phyloP scores from a whole-genome alignment of 2,797 vertebrate genomes.

The Thunnus albacares region DNA sequence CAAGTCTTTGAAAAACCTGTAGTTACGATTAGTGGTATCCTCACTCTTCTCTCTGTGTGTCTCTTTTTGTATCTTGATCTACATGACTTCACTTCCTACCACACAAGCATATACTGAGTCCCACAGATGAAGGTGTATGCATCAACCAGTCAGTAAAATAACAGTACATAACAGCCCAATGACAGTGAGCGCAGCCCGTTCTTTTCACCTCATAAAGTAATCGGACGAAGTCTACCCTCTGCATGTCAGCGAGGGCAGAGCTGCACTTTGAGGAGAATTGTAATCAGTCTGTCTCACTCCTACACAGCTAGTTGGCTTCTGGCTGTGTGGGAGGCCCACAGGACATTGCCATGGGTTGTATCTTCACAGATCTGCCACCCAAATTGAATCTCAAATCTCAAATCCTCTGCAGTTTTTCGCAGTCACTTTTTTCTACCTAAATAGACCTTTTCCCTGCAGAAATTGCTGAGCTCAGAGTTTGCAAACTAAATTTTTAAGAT shows the following conservation, averaged over 20 bases:
- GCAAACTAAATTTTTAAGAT: constrained; percentile 45
- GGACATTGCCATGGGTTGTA: constrained; percentile 73
- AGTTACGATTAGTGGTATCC: neutral
- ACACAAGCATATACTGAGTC: constrained; percentile 11
- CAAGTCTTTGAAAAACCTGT: neutral
- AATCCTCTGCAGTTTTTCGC: constrained; percentile 56
- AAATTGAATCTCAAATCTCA: constrained; percentile 67
- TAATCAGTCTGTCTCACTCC: constrained; percentile 79
- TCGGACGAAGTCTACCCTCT: constrained; percentile 58
- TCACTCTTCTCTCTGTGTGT: neutral
- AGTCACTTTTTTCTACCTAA: constrained; percentile 39
- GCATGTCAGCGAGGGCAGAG: constrained; percentile 69
- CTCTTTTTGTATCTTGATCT: constrained; percentile 13
- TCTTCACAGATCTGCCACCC: constrained; percentile 74
- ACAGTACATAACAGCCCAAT: constrained; percentile 30
- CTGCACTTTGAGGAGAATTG: constrained; percentile 71
- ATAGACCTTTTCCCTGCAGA: constrained; percentile 48
- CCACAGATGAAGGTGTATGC: constrained; percentile 27
- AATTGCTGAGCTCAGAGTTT: constrained; percentile 50
- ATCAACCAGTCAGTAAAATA: constrained; percentile 32
- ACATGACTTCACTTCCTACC: constrained; percentile 9
- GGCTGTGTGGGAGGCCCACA: constrained; percentile 80
- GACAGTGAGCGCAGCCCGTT: constrained; percentile 48
- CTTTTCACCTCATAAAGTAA: constrained; percentile 63
- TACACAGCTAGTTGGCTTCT: constrained; percentile 73